Conservation (phyloP, 1,140 invertebrate genomes). For the Gryon sp. region DNA sequence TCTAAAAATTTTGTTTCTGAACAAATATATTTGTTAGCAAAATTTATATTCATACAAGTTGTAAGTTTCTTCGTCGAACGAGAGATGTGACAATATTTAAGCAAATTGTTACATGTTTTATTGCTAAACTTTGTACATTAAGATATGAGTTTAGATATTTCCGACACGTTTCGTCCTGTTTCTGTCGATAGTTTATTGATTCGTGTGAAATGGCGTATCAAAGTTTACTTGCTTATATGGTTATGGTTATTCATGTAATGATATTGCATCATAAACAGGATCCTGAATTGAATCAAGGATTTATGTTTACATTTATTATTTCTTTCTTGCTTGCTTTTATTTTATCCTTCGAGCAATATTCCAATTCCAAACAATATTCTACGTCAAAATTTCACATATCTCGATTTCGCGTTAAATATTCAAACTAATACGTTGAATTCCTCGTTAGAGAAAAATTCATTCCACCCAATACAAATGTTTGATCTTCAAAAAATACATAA, state of each 20-base stretch:
- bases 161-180: constrained; percentile 31
- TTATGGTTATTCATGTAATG: constrained; percentile 24
- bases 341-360: too few relatives aligned
- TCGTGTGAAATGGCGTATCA: constrained; percentile 20
- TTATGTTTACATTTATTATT: background rate
- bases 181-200: constrained; percentile 41
- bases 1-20: too few relatives aligned
- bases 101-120: constrained; percentile 14
- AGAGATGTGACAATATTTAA: background rate
- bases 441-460: too few relatives aligned
- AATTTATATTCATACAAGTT: too few relatives aligned
- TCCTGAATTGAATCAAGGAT: background rate
- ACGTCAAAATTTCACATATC: too few relatives aligned
- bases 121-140: constrained; percentile 24
- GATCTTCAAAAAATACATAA: background rate
- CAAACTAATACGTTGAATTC: too few relatives aligned
- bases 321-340: background rate
- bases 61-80: background rate
- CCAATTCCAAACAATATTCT: too few relatives aligned
- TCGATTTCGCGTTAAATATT: too few relatives aligned
- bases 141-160: constrained; percentile 33
- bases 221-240: constrained; percentile 18
- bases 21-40: too few relatives aligned
- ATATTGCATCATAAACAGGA: constrained; percentile 11
- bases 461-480: too few relatives aligned